A percentile compares a stretch with the other conserved stretches of the same genome.
Conservation (phyloP, 2,113 vertebrate species). For the Zeus faber region DNA sequence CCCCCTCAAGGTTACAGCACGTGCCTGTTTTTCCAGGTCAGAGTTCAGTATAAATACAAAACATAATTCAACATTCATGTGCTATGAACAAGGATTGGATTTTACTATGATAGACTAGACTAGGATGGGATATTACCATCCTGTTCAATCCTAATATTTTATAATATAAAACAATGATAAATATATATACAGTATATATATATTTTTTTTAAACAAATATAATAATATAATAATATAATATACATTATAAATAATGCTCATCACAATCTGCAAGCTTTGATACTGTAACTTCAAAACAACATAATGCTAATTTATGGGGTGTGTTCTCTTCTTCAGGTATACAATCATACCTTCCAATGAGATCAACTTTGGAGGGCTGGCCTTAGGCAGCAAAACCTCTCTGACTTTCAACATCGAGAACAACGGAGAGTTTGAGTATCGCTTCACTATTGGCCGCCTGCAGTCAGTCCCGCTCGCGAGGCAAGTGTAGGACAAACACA, state of each 20-base stretch:
- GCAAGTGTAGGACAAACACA: constrained; percentile 61
- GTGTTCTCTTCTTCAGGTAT: constrained; percentile 73
- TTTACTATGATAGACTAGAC: too few relatives aligned
- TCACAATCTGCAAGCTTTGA: neutral
- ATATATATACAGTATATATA: neutral
- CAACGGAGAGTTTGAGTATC: constrained; percentile 73
- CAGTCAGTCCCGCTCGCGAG: constrained; percentile 8
- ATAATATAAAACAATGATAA: neutral
- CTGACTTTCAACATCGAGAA: constrained; percentile 81
- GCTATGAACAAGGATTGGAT: too few relatives aligned
- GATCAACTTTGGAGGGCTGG: constrained; percentile 81
- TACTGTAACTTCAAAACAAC: neutral
- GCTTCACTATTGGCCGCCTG: constrained; percentile 66
- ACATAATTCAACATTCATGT: too few relatives aligned
- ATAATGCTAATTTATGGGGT: constrained; percentile 1
- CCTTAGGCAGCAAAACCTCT: constrained; percentile 69
- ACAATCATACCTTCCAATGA: constrained; percentile 73
- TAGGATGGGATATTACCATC: too few relatives aligned
- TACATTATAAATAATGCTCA: neutral
- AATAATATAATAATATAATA: neutral
- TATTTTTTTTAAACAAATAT: neutral
- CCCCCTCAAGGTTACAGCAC: constrained; percentile 75
- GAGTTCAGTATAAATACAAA: too few relatives aligned
- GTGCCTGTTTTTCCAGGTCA: constrained; percentile 75
- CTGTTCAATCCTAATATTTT: neutral